Conservation (phyloP, 1,140 invertebrate species). For the Thaumatotibia leucotreta region DNA sequence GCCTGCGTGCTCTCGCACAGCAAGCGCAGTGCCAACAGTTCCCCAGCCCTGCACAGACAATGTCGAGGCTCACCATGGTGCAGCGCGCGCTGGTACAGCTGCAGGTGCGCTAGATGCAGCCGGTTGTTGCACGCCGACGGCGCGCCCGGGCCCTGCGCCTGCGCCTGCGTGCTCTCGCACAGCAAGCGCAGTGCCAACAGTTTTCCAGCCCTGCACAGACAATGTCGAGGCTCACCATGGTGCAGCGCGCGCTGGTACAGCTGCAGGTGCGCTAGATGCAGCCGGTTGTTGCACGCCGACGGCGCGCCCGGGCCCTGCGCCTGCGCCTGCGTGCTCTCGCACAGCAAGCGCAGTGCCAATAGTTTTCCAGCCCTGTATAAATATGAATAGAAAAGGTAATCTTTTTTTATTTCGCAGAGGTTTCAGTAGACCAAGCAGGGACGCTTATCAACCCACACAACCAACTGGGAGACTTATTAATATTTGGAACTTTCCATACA, state of each 20-base stretch:
- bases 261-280: slow-evolving; percentile 82
- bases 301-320: slow-evolving; percentile 71
- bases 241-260: slow-evolving; percentile 94
- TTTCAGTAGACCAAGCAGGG: neutral
- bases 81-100: slow-evolving; percentile 92
- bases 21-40: neutral
- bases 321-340: slow-evolving; percentile 81
- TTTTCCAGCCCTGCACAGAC: slow-evolving; percentile 81
- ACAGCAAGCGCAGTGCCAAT: slow-evolving; percentile 87
- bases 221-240: slow-evolving; percentile 76
- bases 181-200: slow-evolving; percentile 87
- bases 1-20: neutral
- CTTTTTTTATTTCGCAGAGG: too few species aligned
- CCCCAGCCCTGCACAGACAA: slow-evolving; percentile 59
- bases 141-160: slow-evolving; percentile 69
- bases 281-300: slow-evolving; percentile 58
- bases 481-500: too few species aligned
- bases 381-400: neutral
- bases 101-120: slow-evolving; percentile 81
- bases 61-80: slow-evolving; percentile 81
- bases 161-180: slow-evolving; percentile 83
- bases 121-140: slow-evolving; percentile 63
- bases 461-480: too few species aligned
- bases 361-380: slow-evolving; percentile 83
- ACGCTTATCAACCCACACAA: too few species aligned